phyloP scores from a whole-genome alignment of 2,113 vertebrate genomes.

The Fulica atra region DNA sequence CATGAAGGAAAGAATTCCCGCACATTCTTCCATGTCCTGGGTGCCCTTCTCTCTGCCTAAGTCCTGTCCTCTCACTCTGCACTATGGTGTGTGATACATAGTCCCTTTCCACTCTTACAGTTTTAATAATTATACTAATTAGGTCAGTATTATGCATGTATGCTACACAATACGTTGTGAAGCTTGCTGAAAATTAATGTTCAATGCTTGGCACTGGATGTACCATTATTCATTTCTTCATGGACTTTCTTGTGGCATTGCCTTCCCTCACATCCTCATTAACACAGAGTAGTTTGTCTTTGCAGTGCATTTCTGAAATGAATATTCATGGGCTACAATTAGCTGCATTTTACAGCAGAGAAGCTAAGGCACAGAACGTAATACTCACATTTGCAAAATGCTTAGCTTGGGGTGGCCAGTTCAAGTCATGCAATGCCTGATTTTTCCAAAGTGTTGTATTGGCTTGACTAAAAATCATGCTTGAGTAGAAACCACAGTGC shows the following conservation, averaged over 20 bases:
- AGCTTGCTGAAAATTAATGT: not conserved
- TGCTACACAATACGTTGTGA: not conserved
- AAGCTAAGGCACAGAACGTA: not conserved
- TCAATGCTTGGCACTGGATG: not conserved
- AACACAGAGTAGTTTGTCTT: conserved; percentile 1
- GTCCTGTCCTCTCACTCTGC: not conserved
- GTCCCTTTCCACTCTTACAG: not conserved
- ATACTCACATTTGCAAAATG: not conserved
- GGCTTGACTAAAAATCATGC: not conserved
- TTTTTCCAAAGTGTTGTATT: not conserved
- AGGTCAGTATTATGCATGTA: not conserved
- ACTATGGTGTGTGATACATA: not conserved
- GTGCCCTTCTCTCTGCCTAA: not conserved
- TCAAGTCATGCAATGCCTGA: not conserved
- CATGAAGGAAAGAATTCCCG: not conserved
- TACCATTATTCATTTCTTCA: conserved; percentile 9
- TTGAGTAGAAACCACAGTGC: not conserved
- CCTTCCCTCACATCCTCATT: not conserved
- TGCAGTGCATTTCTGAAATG: not conserved
- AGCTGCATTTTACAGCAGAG: not conserved
- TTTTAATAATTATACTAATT: not conserved
- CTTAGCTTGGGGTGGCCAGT: not conserved
- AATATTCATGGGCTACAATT: not conserved
- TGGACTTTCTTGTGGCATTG: not conserved
- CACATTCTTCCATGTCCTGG: not conserved